Evolutionary conservation across 2,797 vertebrate genomes (phyloP).

Genomic region (Numenius phaeopus): DNA sequence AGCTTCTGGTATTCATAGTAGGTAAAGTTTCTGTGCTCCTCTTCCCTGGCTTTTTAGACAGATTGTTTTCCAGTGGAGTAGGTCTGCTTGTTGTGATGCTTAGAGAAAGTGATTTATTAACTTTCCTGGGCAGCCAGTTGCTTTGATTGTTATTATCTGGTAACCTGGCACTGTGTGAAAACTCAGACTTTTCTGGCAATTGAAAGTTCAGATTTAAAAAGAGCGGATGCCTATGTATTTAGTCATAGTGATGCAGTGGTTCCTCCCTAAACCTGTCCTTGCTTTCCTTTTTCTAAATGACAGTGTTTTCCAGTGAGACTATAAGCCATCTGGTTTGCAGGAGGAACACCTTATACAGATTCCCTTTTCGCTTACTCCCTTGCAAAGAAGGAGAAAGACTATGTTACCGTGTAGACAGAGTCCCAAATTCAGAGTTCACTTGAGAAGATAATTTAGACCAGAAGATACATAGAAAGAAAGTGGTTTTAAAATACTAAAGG

Average conservation of each 20-base stretch:
- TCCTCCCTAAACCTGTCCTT: not conserved
- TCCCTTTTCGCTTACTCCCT: not conserved
- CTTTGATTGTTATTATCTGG: not conserved
- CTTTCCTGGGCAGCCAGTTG: not conserved
- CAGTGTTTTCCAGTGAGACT: not conserved
- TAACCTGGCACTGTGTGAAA: conserved; percentile 33
- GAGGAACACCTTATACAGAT: not conserved
- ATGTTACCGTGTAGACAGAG: not conserved
- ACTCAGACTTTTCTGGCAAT: not conserved
- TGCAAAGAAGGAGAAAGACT: not conserved
- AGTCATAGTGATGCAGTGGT: not conserved
- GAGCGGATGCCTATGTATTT: not conserved
- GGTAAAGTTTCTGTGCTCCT: not conserved
- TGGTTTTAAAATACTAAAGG: not conserved
- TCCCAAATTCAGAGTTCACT: not conserved
- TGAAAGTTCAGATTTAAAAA: not conserved
- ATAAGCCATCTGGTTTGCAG: not conserved
- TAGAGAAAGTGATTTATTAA: not conserved
- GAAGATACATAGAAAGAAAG: not conserved
- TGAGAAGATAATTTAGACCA: not conserved
- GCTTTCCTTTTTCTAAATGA: not conserved
- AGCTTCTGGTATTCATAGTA: conserved; percentile 19
- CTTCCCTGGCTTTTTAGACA: not conserved
- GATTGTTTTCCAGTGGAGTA: not conserved
- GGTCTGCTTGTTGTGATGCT: not conserved